These are phyloP conservation scores for Gyps fulvus DNA, from an alignment of 2,113 vertebrate genomes.

Conservation along the genomic window DNA sequence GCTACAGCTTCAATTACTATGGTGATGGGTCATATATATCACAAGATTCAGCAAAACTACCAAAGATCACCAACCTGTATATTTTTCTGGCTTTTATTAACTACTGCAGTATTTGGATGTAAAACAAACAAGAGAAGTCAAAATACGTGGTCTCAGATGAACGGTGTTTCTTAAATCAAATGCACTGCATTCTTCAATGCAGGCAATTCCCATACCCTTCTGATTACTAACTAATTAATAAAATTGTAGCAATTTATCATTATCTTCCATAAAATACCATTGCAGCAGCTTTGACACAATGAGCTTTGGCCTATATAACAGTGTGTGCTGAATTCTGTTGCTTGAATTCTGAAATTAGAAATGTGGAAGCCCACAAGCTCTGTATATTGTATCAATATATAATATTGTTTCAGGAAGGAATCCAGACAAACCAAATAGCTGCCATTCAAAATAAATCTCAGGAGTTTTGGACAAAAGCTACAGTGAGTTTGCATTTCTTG, in stretches of 20 bases:
- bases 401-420: neutral
- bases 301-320: neutral
- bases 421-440: neutral
- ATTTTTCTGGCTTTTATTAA: neutral
- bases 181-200: neutral
- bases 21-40: neutral
- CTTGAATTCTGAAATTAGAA: neutral
- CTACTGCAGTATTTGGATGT: neutral
- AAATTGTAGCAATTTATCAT: neutral
- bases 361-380: neutral
- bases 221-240: neutral
- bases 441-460: neutral
- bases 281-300: neutral
- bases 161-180: neutral
- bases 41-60: neutral
- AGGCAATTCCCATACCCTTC: neutral
- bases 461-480: constrained; percentile 6
- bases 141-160: neutral
- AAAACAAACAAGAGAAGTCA: neutral
- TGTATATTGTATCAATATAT: neutral
- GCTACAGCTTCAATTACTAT: neutral
- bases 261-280: neutral
- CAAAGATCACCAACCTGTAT: neutral
- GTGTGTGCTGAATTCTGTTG: neutral
- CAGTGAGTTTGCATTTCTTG: neutral